Conservation (phyloP, 2,113 vertebrate genomes). For the Xenopus tropicalis region DNA sequence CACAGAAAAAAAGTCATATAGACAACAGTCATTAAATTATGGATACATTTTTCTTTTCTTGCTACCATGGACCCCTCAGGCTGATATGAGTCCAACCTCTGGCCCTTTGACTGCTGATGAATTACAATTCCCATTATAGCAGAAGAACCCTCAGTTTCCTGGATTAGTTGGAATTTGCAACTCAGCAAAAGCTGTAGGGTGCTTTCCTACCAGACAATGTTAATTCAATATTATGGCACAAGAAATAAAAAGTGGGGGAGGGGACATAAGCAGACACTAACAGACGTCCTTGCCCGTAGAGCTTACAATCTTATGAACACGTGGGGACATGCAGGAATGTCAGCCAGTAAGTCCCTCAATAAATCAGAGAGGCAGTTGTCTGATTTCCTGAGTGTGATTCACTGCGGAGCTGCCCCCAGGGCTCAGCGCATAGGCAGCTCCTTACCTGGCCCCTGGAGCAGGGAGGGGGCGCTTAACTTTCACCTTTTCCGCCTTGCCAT, state of each 20-base stretch:
- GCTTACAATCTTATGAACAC: neutral
- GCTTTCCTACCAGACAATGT: no score
- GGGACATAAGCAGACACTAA: neutral
- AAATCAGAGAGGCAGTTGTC: neutral
- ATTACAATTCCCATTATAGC: no score
- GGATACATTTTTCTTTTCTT: no score
- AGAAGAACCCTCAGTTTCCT: no score
- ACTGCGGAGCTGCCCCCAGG: neutral
- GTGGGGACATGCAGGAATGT: neutral
- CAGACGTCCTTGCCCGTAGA: neutral
- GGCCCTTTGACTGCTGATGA: no score
- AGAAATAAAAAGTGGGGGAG: neutral
- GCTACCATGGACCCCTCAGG: no score
- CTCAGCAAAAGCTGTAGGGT: no score
- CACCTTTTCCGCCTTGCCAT: no score
- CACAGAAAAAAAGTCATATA: no score
- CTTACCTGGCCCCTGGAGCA: slow-evolving; percentile 20
- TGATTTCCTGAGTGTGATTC: slow-evolving; percentile 7
- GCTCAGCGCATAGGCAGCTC: neutral
- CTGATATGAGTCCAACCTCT: no score
- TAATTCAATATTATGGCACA: neutral
- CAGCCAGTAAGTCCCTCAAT: neutral
- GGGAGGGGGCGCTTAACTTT: slow-evolving; percentile 8
- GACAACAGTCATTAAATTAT: no score
- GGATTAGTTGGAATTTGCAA: no score